Evolutionary conservation across 64 coral and sea anemone genomes (phyloP), one percentile per base, ranked within the genome.

Genomic region (Orbicella faveolata): DNA sequence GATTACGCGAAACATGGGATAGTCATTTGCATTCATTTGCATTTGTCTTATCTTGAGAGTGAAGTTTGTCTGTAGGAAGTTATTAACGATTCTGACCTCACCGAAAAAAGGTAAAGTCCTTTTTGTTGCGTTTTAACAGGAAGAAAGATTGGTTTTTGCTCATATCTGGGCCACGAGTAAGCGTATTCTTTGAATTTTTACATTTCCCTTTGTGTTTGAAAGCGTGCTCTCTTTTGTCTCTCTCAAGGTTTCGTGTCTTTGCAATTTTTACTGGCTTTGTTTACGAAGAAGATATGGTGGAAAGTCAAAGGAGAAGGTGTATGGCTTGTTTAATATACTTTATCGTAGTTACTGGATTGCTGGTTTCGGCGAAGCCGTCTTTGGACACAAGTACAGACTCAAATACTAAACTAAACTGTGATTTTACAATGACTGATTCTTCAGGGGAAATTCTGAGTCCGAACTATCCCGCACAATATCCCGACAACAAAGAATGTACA

Each of bases 371-470:
- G 34, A 76, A 88, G 76, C 86, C 76, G 8, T 17, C 55, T 59
- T 59, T 59, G 55, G 55, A 15, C 55, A 59, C 70, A 62, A 76
- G 51, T 63, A 63, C 25, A 35, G 26, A 88, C 9, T 53, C 73
- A 9, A 61, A 62, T 17, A 36, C 10, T 12, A n/a, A 61, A 51
- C 21, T 3, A 84, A 91, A 21, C 70, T 91, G 89, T 84, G 59
- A 77, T 23, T 64, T 66, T 65, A 30, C 14, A 6, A 73, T 52
- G 53, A 91, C 80, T 19, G 57, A 91, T 11, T 85, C 83, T 30
- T 66, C 75, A 35, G 90, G 90, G 26, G 48, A 78, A 36, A 92
- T 92, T 70, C 63, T 39, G 9, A 92, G 90, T 34, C 90, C 90
- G 9, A 91, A 64, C 80, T 92, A 79, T 55, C 76, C 90, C 1